Evolutionary conservation across 2,797 vertebrate genomes (phyloP).

Genomic region (Antrozous pallidus): DNA sequence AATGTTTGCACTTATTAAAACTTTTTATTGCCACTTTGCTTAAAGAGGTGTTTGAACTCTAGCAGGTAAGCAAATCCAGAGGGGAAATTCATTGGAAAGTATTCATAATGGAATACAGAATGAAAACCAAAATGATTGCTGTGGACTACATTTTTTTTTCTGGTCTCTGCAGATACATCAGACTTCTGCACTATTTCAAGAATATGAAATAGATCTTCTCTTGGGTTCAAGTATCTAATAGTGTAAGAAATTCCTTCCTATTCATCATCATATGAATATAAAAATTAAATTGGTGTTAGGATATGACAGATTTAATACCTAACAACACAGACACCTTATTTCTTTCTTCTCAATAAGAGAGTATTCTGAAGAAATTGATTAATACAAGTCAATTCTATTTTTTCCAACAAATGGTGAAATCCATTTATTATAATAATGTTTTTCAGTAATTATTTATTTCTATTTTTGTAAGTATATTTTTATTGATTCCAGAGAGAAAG

Average conservation of each 20-base stretch:
- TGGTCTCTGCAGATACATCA: slow-evolving; percentile 75
- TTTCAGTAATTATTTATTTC: background rate
- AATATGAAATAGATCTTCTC: slow-evolving; percentile 75
- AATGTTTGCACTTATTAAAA: slow-evolving; percentile 82
- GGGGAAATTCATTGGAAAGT: slow-evolving; percentile 82
- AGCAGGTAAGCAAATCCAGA: slow-evolving; percentile 83
- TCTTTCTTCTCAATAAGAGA: slow-evolving; percentile 2
- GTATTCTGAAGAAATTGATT: background rate
- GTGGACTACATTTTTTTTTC: slow-evolving; percentile 66
- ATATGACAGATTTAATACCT: slow-evolving; percentile 55
- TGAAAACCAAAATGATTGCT: slow-evolving; percentile 76
- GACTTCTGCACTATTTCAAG: slow-evolving; percentile 75
- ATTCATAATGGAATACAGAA: slow-evolving; percentile 80
- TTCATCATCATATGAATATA: slow-evolving; percentile 66
- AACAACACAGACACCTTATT: background rate
- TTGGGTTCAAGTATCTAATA: slow-evolving; percentile 74
- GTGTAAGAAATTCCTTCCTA: slow-evolving; percentile 61
- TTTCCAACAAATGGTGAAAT: background rate
- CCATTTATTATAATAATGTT: background rate
- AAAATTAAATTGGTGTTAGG: slow-evolving; percentile 73
- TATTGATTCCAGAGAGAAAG: no score
- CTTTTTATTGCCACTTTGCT: slow-evolving; percentile 84
- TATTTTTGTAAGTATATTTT: background rate
- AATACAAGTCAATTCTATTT: background rate
- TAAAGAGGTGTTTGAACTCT: slow-evolving; percentile 85